A percentile compares a stretch with the other conserved stretches of the same genome.
These are phyloP conservation scores for Nephotettix cincticeps DNA, from an alignment of 1,140 invertebrate genomes.

Conservation along the genomic window DNA sequence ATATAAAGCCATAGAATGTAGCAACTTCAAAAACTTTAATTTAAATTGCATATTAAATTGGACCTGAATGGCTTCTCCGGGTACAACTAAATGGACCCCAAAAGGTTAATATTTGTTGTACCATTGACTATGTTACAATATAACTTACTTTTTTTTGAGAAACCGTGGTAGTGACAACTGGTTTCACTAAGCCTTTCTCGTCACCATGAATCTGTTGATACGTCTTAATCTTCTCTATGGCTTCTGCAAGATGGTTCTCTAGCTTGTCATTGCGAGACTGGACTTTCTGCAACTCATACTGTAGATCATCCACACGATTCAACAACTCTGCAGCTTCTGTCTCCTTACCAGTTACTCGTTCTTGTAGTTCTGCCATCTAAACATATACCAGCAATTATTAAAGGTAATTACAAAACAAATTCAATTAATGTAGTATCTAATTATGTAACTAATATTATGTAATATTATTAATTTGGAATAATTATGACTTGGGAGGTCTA, in stretches of 20 bases:
- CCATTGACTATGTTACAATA: too few relatives aligned
- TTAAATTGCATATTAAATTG: too few relatives aligned
- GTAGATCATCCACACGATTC: constrained; percentile 94
- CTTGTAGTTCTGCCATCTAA: constrained; percentile 85
- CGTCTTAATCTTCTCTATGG: constrained; percentile 84
- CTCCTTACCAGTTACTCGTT: constrained; percentile 86
- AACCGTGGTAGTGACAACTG: constrained; percentile 56
- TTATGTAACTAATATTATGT: too few relatives aligned
- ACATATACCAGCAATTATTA: too few relatives aligned
- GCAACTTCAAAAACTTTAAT: too few relatives aligned
- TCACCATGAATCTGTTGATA: constrained; percentile 72
- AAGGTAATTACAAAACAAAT: constrained; percentile 19
- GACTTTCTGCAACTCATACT: constrained; percentile 91
- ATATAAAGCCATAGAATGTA: too few relatives aligned
- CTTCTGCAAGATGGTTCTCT: constrained; percentile 85
- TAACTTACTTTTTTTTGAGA: constrained; percentile 60
- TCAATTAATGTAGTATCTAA: too few relatives aligned
- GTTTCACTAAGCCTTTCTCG: constrained; percentile 52
- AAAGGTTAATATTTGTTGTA: too few relatives aligned
- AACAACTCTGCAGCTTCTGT: constrained; percentile 92
- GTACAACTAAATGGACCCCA: too few relatives aligned
- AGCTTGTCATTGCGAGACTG: constrained; percentile 86
- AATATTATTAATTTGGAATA: too few relatives aligned
- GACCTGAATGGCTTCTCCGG: too few relatives aligned
- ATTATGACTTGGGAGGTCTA: too few relatives aligned